A percentile compares a stretch with the other conserved stretches of the same genome.
phyloP scores from a whole-genome alignment of 2,113 vertebrate genomes.

The Loxodonta africana region DNA sequence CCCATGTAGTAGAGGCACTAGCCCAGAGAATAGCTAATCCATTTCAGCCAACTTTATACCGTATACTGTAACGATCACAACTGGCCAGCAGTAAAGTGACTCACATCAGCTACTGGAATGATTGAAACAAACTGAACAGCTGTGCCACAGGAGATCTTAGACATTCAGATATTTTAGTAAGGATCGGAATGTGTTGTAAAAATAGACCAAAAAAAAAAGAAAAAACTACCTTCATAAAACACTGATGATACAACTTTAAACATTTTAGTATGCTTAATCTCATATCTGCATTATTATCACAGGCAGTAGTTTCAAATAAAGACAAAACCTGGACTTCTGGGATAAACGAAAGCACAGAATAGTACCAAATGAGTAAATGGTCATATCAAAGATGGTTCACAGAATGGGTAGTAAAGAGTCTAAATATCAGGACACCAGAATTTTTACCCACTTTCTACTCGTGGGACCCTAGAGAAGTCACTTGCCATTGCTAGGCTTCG shows the following conservation, averaged over 20 bases:
- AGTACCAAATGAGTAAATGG: neutral
- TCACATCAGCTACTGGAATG: neutral
- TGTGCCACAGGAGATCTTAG: slow-evolving; percentile 23
- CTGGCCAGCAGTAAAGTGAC: neutral
- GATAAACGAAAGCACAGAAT: slow-evolving; percentile 33
- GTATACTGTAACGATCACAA: neutral
- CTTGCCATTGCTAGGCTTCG: neutral
- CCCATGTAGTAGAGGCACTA: neutral
- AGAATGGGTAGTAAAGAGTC: neutral
- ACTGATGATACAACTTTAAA: neutral
- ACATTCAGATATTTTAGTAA: slow-evolving; percentile 4
- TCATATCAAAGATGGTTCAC: neutral
- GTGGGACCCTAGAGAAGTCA: neutral
- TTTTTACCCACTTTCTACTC: neutral
- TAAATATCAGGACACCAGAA: neutral
- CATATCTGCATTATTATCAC: slow-evolving; percentile 20
- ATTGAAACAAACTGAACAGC: neutral
- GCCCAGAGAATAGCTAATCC: neutral
- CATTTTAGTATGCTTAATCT: slow-evolving; percentile 11
- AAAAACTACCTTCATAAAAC: slow-evolving; percentile 43
- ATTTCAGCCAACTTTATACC: neutral
- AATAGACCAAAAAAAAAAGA: neutral
- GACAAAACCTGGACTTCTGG: slow-evolving; percentile 36
- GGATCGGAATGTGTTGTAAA: slow-evolving; percentile 54
- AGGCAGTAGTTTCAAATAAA: slow-evolving; percentile 42